Base-by-base conservation (phyloP, 2,113 vertebrate species). In the Oceanites oceanicus region DNA sequence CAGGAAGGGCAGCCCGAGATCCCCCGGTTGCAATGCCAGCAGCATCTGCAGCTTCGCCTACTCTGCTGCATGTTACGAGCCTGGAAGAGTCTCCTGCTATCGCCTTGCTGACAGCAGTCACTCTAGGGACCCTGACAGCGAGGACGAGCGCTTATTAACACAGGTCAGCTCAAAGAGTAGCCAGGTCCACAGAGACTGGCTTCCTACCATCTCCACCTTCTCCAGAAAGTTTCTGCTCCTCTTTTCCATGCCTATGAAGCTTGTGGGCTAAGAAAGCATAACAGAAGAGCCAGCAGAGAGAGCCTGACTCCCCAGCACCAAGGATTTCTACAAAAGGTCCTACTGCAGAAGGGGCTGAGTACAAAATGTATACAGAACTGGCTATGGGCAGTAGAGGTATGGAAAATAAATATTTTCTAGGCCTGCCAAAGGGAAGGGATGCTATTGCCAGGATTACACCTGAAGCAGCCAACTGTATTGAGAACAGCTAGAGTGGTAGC, bases 331-430 rank as follows among this genome's bases (percentile, higher is more conserved):
- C 25, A 50, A 38, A 29, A 53, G 10, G 6, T 61, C 53, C 26
- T 52, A 2, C 36, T 70, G 61, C 89, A 80, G 23, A 52, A 44
- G 13, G 14, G 5, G 10, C 18, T 0, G 5, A 52, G n/a, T 13
- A 66, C 4, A 1, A 53, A 70, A 45, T 0, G 7, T 7, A 3
- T 11, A 9, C 34, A 71, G 49, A 79, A 32, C 9, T 6, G 56
- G 18, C 66, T 65, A 27, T 1, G 4, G 30, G 34, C 40, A 30
- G 11, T 4, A 73, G 29, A 58, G 21, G 27, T 42, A n/a, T 8
- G 21, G 63, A 89, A 80, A 83, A 92, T 5, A 40, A 50, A 10
- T 7, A 26, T 49, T 86, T n/a, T 3, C 65, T 73, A 56, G 27
- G 17, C 16, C 26, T 92, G 34, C 81, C 45, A 38, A 63, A 72